Evolutionary conservation across 2,113 vertebrate species (phyloP), one percentile per base, ranked within the genome.

Genomic region (Silurus asotus): DNA sequence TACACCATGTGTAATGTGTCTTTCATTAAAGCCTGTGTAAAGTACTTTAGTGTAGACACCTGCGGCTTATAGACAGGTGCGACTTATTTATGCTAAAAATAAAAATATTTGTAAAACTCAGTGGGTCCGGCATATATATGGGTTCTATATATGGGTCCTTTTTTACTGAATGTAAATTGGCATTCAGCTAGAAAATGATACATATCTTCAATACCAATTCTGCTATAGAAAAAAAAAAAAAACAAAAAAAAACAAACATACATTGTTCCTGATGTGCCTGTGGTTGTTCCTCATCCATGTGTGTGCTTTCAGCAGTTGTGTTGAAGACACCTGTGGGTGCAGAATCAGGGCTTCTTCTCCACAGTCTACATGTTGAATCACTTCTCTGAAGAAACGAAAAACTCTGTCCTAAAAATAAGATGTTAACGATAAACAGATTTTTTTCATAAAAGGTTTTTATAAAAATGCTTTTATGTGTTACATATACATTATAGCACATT

Each of bases 201-300:
- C n/a, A 78, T 56, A 19, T 37, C 0, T 59, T 6, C 20, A 8
- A 20, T 9, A 59, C 6, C 3, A 79, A 19, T 58, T 78, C 51
- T 28, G 3, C 15, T 45, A 59, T 45, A 9, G 10, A 72, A 19
- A 70, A 51, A 25, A 55, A 55, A 17, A 53, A 17, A 37, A 37
- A 37, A 37, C 37, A 37, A 37, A 37, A 1, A 37, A 37, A 37
- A 1, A 37, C 2, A 37, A 37, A 37, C 19, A 9, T 56, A 45
- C 83, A 78, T 92, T 94, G 93, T 93, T 95, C 95, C 89, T 23
- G 88, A 91, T 59, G 85, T 90, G 64, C 79, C 94, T 79, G 88
- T 75, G 81, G n/a, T 17, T 89, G 90, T n/a, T 93, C 90, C 58
- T 91, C 85, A 0, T 92, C 91, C 23, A 92, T 90, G 55, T 92